phyloP scores from a whole-genome alignment of 2,888 invertebrate species.

The Ditula angustiorana region DNA sequence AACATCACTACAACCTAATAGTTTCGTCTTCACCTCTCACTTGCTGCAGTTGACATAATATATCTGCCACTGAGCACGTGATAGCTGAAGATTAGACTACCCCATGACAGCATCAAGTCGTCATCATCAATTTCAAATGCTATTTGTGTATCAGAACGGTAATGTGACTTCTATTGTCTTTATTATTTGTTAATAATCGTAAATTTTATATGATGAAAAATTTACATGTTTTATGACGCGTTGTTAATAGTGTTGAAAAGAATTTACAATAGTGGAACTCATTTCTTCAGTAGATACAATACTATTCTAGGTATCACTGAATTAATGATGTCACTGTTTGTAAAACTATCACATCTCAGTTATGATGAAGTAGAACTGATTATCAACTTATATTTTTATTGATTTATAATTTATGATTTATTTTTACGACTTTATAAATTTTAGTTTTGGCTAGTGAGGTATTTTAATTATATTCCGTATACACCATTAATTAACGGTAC shows the following conservation, averaged over 20 bases:
- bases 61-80: too few relatives aligned
- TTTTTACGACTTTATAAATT: neutral
- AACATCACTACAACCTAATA: too few relatives aligned
- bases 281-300: constrained; percentile 31
- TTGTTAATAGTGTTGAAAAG: neutral
- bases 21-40: too few relatives aligned
- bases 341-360: constrained; percentile 2
- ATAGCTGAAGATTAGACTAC: neutral
- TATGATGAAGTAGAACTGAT: neutral
- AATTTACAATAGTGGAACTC: constrained; percentile 13
- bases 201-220: too few relatives aligned
- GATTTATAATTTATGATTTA: too few relatives aligned
- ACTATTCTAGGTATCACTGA: constrained; percentile 26
- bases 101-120: neutral
- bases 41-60: neutral
- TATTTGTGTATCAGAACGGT: too few relatives aligned
- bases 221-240: neutral
- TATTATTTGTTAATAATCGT: too few relatives aligned
- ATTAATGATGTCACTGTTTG: constrained; percentile 27
- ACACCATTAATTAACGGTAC: too few relatives aligned
- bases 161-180: too few relatives aligned
- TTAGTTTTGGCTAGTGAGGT: too few relatives aligned
- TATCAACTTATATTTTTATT: too few relatives aligned
- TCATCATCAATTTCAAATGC: neutral
- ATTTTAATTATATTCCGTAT: too few relatives aligned